Percentiles rank a stretch among this genome's conserved stretches.
Evolutionary conservation across 2,888 invertebrate genomes (phyloP).

Genomic region (Agriopis aurantiaria): DNA sequence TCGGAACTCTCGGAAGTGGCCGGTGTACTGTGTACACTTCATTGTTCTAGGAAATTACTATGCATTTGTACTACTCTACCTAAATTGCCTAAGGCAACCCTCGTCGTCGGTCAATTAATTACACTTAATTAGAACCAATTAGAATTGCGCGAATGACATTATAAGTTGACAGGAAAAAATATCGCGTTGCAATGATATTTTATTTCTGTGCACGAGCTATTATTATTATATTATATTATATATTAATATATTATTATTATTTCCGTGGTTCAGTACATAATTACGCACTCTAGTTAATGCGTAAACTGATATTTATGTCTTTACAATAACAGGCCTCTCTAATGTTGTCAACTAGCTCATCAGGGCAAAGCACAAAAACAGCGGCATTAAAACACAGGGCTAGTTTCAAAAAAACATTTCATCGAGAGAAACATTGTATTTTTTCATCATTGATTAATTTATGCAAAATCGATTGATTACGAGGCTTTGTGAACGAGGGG

Average conservation of each 20-base stretch:
- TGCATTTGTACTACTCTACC: slow-evolving; percentile 45
- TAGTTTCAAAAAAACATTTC: slow-evolving; percentile 2
- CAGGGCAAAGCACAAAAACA: not conserved
- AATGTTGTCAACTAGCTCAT: no score
- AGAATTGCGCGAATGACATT: slow-evolving; percentile 13
- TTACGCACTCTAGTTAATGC: not conserved
- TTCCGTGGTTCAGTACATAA: not conserved
- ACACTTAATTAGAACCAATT: slow-evolving; percentile 27
- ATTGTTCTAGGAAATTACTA: slow-evolving; percentile 57
- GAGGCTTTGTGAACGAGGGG: slow-evolving; percentile 23
- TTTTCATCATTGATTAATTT: slow-evolving; percentile 28
- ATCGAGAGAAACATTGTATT: slow-evolving; percentile 10
- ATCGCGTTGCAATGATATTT: not conserved
- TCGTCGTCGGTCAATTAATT: slow-evolving; percentile 24
- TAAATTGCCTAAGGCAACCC: slow-evolving; percentile 46
- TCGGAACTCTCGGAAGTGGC: slow-evolving; percentile 28
- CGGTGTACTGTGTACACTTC: slow-evolving; percentile 17
- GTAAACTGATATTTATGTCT: no score
- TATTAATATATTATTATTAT: no score
- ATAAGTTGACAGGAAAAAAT: slow-evolving; percentile 12
- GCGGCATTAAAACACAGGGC: not conserved
- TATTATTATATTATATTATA: no score
- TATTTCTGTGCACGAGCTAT: not conserved
- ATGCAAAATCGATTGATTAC: slow-evolving; percentile 36
- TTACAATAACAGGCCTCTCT: no score